phyloP scores from a whole-genome alignment of 2,797 vertebrate genomes.

The Mormyrops attenuatus region DNA sequence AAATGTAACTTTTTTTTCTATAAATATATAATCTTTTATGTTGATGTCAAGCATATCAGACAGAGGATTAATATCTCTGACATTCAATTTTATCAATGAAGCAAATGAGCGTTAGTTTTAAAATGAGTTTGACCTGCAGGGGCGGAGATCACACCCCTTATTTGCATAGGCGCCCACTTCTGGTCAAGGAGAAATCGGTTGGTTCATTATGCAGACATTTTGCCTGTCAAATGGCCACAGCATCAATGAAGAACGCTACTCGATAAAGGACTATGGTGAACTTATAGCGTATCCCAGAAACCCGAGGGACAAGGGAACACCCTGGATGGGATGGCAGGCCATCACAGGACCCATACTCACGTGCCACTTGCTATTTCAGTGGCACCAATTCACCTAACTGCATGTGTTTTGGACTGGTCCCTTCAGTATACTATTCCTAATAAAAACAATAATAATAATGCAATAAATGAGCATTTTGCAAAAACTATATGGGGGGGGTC shows the following conservation, averaged over 20 bases:
- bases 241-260: background rate
- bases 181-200: background rate
- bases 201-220: background rate
- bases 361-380: fast-evolving
- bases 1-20: background rate
- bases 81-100: background rate
- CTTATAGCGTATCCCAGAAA: background rate
- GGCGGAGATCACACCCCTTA: background rate
- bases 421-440: background rate
- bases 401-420: background rate
- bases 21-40: background rate
- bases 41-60: background rate
- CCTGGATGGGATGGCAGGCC: background rate
- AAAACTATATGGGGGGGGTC: background rate
- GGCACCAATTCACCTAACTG: background rate
- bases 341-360: background rate
- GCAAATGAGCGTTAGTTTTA: background rate
- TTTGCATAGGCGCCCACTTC: background rate
- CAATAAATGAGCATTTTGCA: background rate
- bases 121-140: background rate
- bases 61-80: background rate
- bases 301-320: background rate
- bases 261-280: background rate
- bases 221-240: background rate
- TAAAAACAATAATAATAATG: background rate